These are phyloP conservation scores for Cyanoderma ruficeps DNA, from an alignment of 2,113 vertebrate species.

Conservation along the genomic window DNA sequence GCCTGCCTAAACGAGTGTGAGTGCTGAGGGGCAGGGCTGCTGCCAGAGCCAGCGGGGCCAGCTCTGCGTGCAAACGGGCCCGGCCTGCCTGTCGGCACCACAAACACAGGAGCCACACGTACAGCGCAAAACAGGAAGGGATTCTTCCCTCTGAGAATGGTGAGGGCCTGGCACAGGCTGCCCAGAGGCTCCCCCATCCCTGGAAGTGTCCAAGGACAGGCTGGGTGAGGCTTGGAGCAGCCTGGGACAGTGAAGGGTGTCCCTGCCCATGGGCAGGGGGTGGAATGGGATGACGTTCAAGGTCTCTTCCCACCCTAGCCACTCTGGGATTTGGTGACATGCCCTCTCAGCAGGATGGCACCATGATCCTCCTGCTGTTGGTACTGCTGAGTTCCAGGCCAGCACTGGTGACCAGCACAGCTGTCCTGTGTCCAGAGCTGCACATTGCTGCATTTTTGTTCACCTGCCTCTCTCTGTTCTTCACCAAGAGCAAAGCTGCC, in stretches of 20 bases:
- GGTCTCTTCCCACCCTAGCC: rapidly evolving
- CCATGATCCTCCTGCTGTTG: rapidly evolving
- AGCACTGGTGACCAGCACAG: rapidly evolving
- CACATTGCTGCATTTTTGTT: background rate
- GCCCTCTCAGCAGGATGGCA: rapidly evolving
- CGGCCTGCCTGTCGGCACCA: background rate
- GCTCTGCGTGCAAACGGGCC: background rate
- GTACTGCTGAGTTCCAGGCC: background rate
- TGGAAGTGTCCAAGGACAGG: background rate
- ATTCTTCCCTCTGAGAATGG: rapidly evolving
- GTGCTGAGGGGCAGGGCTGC: background rate
- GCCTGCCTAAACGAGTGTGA: background rate
- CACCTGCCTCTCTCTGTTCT: background rate
- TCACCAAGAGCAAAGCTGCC: background rate
- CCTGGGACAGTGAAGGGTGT: background rate
- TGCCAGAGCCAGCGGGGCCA: rapidly evolving
- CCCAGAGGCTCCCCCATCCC: background rate
- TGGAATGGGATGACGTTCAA: background rate
- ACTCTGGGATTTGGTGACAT: background rate
- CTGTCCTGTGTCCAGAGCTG: background rate
- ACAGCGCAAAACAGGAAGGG: rapidly evolving
- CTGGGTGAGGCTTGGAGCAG: rapidly evolving
- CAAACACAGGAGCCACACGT: rapidly evolving
- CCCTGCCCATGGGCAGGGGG: background rate
- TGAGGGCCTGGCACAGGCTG: background rate